Evolutionary conservation across 2,888 invertebrate genomes (phyloP), one percentile per base, ranked within the genome.

Genomic region (Amblyteles armatorius): DNA sequence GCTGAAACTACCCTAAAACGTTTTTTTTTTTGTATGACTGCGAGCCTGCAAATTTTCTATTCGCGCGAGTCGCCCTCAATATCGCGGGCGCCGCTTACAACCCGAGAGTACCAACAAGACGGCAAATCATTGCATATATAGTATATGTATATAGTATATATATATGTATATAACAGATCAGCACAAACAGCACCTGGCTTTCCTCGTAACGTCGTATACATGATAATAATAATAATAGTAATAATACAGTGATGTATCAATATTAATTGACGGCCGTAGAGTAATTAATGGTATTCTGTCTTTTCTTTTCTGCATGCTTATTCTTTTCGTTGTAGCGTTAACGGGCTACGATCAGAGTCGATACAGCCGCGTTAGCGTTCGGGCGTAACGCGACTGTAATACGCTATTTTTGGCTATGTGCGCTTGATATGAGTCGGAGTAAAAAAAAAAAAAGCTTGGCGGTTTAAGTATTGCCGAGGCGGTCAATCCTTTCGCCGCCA

Each of bases 401-500:
- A 74, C 36, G 55, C 52, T 73, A 73, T 78, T 73, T 84, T 89
- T 87, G 85, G 82, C 80, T 88, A 83, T 91, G 91, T 92, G 91
- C 90, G 89, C 84, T 88, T 89, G 90, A 90, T 91, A 90, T 90
- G 90, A 89, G 85, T 85, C 89, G 60, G 19, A 69, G 80, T 57
- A 83, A 84, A 52, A 86, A 78, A 74, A 22, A 71, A 76, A 86
- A 84, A 74, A 82, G 77, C 68, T 26, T 69, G 76, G 44, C 72
- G 44, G 80, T 71, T 63, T 7, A 13, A 63, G 63, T 33, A 33
- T 63, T 63, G 29, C 33, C 63, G 63, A 29, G 33, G 16, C 63
- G 63, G 63, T 63, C 63, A 63, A 84, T 69, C 82, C 74, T 71
- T 63, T 68, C 78, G 63, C 71, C 96, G 96, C 79, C 94, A 94